Evolutionary conservation across 2,113 vertebrate genomes (phyloP).

Genomic region (Meriones unguiculatus): DNA sequence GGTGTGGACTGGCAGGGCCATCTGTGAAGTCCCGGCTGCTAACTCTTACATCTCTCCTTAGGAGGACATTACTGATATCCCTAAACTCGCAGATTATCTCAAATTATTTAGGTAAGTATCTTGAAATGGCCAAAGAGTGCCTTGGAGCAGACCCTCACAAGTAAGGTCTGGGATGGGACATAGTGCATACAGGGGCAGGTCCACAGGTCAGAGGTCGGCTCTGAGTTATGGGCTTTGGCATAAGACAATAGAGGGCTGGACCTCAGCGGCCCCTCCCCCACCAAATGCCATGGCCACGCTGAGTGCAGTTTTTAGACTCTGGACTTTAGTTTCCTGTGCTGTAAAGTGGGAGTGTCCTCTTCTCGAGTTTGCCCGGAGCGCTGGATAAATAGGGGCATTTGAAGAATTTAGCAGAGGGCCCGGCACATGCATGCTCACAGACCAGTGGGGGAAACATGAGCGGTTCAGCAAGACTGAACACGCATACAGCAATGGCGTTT

Average conservation of each 20-base stretch:
- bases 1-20: not conserved
- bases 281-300: not conserved
- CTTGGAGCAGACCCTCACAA: constrained; percentile 7
- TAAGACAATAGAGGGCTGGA: not conserved
- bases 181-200: not conserved
- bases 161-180: not conserved
- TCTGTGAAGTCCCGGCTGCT: not conserved
- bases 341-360: not conserved
- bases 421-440: not conserved
- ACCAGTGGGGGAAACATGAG: not conserved
- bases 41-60: constrained; percentile 82
- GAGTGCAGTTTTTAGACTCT: not conserved
- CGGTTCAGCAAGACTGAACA: accelerated
- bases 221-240: not conserved
- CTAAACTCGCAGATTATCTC: constrained; percentile 95
- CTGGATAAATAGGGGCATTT: not conserved
- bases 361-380: not conserved
- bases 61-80: constrained; percentile 99
- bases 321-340: constrained; percentile 35
- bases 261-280: not conserved
- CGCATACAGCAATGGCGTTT: not conserved
- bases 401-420: not conserved
- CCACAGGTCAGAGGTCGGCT: not conserved
- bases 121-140: constrained; percentile 5
- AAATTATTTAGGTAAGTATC: constrained; percentile 94